Percentiles rank a stretch among this genome's conserved stretches.
Conservation (phyloP, 1,140 invertebrate genomes). For the Brachionus paranguensis region DNA sequence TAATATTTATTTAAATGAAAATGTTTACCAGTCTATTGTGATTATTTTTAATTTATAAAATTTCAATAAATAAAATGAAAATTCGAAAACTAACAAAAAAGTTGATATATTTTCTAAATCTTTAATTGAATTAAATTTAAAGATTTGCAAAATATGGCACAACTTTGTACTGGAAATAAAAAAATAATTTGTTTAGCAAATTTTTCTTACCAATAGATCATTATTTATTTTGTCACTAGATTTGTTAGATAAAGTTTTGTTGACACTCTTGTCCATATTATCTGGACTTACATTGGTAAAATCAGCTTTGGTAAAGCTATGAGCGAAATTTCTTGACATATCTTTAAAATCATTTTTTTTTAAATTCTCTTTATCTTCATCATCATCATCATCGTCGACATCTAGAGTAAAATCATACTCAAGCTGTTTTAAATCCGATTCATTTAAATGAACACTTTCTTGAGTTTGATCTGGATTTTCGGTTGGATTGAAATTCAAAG, state of each 20-base stretch:
- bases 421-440: conserved; percentile 25
- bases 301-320: conserved; percentile 10
- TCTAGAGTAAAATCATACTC: conserved; percentile 23
- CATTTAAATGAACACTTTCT: conserved; percentile 20
- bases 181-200: neutral
- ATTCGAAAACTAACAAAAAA: too few relatives aligned
- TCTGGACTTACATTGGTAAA: conserved; percentile 8
- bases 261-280: neutral
- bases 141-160: too few relatives aligned
- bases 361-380: conserved; percentile 9
- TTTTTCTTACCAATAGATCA: conserved; percentile 12
- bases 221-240: neutral
- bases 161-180: too few relatives aligned
- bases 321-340: neutral
- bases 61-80: too few relatives aligned
- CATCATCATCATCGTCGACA: neutral
- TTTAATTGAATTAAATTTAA: too few relatives aligned
- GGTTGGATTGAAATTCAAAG: neutral
- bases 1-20: too few relatives aligned
- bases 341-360: neutral
- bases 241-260: neutral
- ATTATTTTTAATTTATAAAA: too few relatives aligned
- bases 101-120: too few relatives aligned
- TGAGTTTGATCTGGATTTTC: conserved; percentile 1
- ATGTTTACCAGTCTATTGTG: too few relatives aligned